These are phyloP conservation scores for Theodoxus fluviatilis DNA, from an alignment of 2,888 invertebrate genomes.

Conservation along the genomic window DNA sequence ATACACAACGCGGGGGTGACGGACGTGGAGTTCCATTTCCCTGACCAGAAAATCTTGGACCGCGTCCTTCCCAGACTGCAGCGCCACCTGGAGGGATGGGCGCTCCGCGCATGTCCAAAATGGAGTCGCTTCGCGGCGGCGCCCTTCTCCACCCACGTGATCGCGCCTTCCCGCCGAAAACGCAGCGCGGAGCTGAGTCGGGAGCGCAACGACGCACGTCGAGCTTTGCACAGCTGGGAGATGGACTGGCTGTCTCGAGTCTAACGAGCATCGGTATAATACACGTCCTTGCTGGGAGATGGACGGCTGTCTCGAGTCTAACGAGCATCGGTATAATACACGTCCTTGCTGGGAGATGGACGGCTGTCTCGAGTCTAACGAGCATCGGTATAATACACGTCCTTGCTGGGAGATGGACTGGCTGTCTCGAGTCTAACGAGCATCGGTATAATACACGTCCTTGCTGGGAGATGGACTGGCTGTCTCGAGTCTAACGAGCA, in stretches of 20 bases:
- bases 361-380: too few species aligned
- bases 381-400: too few species aligned
- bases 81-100: slow-evolving; percentile 42
- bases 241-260: slow-evolving; percentile 46
- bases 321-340: too few species aligned
- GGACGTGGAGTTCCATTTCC: slow-evolving; percentile 34
- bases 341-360: too few species aligned
- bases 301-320: too few species aligned
- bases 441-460: too few species aligned
- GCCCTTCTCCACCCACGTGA: slow-evolving; percentile 34
- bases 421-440: too few species aligned
- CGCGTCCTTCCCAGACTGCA: slow-evolving; percentile 36
- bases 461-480: slow-evolving; percentile 47
- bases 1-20: slow-evolving; percentile 41
- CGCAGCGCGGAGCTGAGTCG: slow-evolving; percentile 39
- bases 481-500: too few species aligned
- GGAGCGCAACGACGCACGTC: slow-evolving; percentile 38
- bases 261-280: too few species aligned
- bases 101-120: slow-evolving; percentile 36
- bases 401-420: too few species aligned
- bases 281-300: too few species aligned
- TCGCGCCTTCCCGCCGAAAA: slow-evolving; percentile 32
- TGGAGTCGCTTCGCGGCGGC: slow-evolving; percentile 38
- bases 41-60: slow-evolving; percentile 35
- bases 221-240: slow-evolving; percentile 42